Evolutionary conservation across 1,140 invertebrate genomes (phyloP), one percentile per base, ranked within the genome.

Genomic region (fruit fly (Drosophila melanogaster)): DNA sequence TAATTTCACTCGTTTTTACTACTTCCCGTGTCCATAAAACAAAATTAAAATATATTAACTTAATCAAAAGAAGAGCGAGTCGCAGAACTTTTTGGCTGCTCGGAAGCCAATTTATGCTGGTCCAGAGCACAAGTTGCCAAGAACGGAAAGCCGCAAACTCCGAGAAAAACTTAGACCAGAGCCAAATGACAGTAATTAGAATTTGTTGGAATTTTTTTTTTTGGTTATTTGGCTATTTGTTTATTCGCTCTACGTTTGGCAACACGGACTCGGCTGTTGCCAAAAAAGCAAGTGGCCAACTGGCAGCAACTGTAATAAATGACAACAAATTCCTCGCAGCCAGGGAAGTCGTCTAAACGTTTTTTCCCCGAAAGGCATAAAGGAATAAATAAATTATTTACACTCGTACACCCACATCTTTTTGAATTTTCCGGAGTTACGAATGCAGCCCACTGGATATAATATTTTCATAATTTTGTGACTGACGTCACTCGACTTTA

Each of bases 131-230:
- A 40, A 59, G 37, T 76, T 76, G 72, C 72, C 72, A 77, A 76
- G 65, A 69, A 24, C 46, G n/a, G n/a, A 33, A 33, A 40, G 38
- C 50, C 38, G 12, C 55, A 37, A 40, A 37, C 59, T 22, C 51
- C 22, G 46, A 14, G 54, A 69, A 77, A 77, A 77, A 64, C 61
- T 75, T 69, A 76, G 81, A 53, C 50, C 61, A 64, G 58, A 79
- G 83, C 83, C 83, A 87, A 86, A 86, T 79, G 83, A 87, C 83
- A 81, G 79, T 86, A 87, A 81, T 86, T 86, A 86, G 83, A 86
- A 86, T 81, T 81, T 86, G 83, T 70, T 50, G 77, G 62, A 26
- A 75, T 50, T 59, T 64, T 83, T 64, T 83, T 75, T 67, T 38
- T 60, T 41, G 35, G 38, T 38, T 61, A 54, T 56, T 62, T 69